Evolutionary conservation across 2,797 vertebrate species (phyloP).

Genomic region (Phaenicophaeus curvirostris): DNA sequence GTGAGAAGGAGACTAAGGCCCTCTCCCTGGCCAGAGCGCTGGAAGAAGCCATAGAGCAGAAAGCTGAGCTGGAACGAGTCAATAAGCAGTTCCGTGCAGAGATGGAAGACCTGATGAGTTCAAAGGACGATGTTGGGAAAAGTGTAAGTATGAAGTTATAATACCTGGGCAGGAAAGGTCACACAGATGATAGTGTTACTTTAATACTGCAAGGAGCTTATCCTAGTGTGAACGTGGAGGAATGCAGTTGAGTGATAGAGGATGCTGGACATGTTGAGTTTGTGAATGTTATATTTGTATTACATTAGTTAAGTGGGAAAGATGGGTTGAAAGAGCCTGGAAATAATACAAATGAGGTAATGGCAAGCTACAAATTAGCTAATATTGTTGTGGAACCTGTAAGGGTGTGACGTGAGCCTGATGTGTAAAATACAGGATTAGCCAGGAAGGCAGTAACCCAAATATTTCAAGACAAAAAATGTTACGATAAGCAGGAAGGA

Average conservation of each 20-base stretch:
- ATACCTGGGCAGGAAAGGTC: not conserved
- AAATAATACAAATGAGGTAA: not conserved
- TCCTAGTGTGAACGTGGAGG: not conserved
- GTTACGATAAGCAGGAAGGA: not conserved
- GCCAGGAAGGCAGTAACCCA: not conserved
- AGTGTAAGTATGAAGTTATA: slow-evolving; percentile 81
- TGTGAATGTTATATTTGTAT: not conserved
- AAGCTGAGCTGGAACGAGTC: slow-evolving; percentile 89
- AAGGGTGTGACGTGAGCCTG: not conserved
- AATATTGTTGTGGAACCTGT: not conserved
- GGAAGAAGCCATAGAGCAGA: slow-evolving; percentile 87
- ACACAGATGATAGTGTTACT: not conserved
- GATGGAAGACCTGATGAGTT: slow-evolving; percentile 98
- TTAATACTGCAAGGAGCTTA: not conserved
- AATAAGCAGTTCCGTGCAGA: slow-evolving; percentile 92
- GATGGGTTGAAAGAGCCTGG: not conserved
- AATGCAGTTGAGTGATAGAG: not conserved
- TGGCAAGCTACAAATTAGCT: not conserved
- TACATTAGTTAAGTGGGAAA: not conserved
- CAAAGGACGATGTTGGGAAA: slow-evolving; percentile 96
- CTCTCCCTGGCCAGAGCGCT: slow-evolving; percentile 90
- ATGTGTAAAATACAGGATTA: not conserved
- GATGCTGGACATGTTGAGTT: not conserved
- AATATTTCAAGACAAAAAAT: not conserved
- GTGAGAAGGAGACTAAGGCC: slow-evolving; percentile 94